Base-by-base conservation (phyloP, 2,797 vertebrate species). In the Lindbergichthys nudifrons region DNA sequence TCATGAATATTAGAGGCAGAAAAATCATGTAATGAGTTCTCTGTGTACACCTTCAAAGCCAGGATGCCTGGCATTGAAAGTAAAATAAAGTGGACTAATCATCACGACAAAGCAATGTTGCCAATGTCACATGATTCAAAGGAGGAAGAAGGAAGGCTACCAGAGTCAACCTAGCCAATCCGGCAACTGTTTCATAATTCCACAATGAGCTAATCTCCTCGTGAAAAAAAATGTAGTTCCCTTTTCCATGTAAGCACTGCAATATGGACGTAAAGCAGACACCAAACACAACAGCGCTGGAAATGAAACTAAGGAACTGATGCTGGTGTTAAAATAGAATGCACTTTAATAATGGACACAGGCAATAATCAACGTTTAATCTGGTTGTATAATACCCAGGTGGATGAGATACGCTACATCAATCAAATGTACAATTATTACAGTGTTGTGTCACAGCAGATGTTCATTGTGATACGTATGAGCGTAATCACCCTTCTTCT, bases 161-260 rank as follows among this genome's bases (percentile, higher is more conserved):
- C 45, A 70, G 39, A 66, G 63, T 48, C 26, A 18, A 80, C 79
- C 63, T 18, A 43, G 53, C 83, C 82, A 90, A 88, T 88, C 77
- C 68, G 46, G 60, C 67, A 77, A 84, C 18, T 1, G 70, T 91
- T 93, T 93, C 88, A 84, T 89, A 91, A 91, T 87, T 81, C 74
- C 63, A 86, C 71, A 87, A 85, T 90, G 78, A 88, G 73, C 77
- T 86, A 82, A 89, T 89, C 59, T 53, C 56, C 45, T 76, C 76
- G 83, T 71, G 51, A 80, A 65, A 53, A 70, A 56, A 58, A 68
- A n/a, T 26, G 19, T 39, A 90, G 73, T 94, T 95, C 93, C 87
- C 51, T 79, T 87, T 94, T 94, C 87, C 68, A 45, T 30, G 70
- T 72, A 70, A 86, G 36, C 39, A 14, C 50, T 21, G 10, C 42